Conservation (phyloP, 2,888 invertebrate genomes). For the Dryococelus australis region DNA sequence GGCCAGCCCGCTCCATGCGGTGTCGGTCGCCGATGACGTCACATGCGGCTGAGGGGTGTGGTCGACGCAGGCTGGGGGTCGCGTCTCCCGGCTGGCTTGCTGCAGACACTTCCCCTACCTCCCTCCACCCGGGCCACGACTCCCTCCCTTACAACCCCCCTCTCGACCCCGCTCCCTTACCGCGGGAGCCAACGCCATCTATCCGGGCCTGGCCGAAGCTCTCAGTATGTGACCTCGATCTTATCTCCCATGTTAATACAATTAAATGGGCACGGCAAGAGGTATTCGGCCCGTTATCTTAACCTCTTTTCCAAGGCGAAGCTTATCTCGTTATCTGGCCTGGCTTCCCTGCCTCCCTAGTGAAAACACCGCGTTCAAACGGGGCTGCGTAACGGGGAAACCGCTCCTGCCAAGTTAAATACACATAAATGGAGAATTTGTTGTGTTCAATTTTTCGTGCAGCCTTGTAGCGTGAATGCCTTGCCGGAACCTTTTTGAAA, state of each 20-base stretch:
- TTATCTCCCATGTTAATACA: neutral
- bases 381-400: no score
- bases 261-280: neutral
- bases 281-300: neutral
- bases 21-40: conserved; percentile 4
- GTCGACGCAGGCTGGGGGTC: neutral
- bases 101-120: neutral
- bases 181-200: neutral
- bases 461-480: no score
- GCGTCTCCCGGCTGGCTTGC: neutral
- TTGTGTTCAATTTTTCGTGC: no score
- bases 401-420: no score
- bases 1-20: neutral
- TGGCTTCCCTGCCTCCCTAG: neutral
- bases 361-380: neutral
- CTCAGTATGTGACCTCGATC: neutral
- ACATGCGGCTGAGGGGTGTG: neutral
- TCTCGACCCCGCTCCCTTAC: neutral
- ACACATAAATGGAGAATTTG: no score
- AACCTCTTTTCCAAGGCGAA: conserved; percentile 2
- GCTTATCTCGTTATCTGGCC: neutral
- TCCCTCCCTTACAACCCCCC: conserved; percentile 5
- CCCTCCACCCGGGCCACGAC: neutral
- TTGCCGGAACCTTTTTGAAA: no score
- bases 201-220: conserved; percentile 8